phyloP scores from a whole-genome alignment of 2,888 invertebrate genomes.

The Neoscelio sp. region DNA sequence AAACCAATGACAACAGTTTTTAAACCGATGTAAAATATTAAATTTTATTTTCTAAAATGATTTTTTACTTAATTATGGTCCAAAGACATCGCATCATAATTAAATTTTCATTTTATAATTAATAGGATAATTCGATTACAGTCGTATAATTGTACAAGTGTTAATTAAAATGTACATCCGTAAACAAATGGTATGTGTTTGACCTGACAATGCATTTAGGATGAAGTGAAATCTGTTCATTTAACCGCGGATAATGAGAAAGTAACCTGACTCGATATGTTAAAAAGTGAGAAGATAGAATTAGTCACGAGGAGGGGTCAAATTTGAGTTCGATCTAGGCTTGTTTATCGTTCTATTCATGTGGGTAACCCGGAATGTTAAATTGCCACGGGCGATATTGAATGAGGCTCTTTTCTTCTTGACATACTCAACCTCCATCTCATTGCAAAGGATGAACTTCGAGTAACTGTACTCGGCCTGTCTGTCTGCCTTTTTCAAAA shows the following conservation, averaged over 20 bases:
- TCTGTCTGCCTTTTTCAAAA: conserved; percentile 58
- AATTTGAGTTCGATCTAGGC: conserved; percentile 23
- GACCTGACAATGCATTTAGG: conserved; percentile 14
- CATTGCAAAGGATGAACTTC: conserved; percentile 57
- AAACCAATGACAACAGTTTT: background rate
- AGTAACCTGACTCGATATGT: conserved; percentile 28
- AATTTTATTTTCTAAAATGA: no score
- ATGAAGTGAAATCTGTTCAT: conserved; percentile 24
- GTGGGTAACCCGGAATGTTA: conserved; percentile 66
- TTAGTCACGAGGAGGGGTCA: conserved; percentile 16
- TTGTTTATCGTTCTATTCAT: conserved; percentile 37
- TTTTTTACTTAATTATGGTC: no score
- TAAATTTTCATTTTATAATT: no score
- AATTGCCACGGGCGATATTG: conserved; percentile 56
- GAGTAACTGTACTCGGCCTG: conserved; percentile 54
- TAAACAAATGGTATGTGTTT: conserved; percentile 30
- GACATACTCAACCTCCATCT: conserved; percentile 62
- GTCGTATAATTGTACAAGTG: no score
- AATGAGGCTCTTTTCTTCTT: conserved; percentile 60
- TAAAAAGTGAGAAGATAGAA: conserved; percentile 38
- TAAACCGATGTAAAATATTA: no score
- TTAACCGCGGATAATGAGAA: conserved; percentile 30
- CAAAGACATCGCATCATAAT: no score
- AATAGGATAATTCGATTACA: no score
- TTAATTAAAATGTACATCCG: no score